These are phyloP conservation scores for Spatula versicolor DNA, from an alignment of 2,797 vertebrate genomes.

Conservation along the genomic window DNA sequence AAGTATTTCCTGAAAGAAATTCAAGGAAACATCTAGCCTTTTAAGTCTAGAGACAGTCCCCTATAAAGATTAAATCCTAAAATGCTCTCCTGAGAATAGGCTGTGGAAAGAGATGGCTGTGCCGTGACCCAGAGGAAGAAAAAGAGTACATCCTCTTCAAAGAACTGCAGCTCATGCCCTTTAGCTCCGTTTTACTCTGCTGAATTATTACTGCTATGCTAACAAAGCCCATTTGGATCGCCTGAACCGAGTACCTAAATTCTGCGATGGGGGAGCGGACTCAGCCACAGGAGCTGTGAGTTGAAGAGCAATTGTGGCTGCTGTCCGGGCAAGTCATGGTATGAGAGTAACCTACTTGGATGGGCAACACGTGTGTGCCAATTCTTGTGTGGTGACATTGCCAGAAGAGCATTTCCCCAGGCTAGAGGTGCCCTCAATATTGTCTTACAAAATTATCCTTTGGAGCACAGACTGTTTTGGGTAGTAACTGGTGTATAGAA, in stretches of 20 bases:
- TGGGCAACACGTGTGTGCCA: not conserved
- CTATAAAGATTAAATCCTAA: not conserved
- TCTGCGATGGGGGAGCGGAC: rapidly evolving
- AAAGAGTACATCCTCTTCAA: not conserved
- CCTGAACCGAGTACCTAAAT: not conserved
- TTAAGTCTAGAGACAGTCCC: not conserved
- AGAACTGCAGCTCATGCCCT: not conserved
- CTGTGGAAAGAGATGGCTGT: not conserved
- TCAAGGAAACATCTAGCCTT: not conserved
- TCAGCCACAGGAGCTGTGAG: rapidly evolving
- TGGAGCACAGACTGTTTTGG: not conserved
- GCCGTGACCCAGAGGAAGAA: slow-evolving; percentile 1
- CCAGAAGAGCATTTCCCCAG: not conserved
- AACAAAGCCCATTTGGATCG: not conserved
- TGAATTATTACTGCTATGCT: not conserved
- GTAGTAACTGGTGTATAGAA: rapidly evolving
- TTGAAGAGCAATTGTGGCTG: not conserved
- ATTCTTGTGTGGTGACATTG: rapidly evolving
- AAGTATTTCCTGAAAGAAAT: not conserved
- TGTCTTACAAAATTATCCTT: not conserved
- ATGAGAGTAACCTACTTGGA: not conserved
- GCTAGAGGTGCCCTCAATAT: not conserved
- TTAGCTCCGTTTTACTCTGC: not conserved
- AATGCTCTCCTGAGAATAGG: not conserved
- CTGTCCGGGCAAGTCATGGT: not conserved